These are phyloP conservation scores for Cordilura impudica DNA, from an alignment of 2,888 invertebrate species.

Conservation along the genomic window DNA sequence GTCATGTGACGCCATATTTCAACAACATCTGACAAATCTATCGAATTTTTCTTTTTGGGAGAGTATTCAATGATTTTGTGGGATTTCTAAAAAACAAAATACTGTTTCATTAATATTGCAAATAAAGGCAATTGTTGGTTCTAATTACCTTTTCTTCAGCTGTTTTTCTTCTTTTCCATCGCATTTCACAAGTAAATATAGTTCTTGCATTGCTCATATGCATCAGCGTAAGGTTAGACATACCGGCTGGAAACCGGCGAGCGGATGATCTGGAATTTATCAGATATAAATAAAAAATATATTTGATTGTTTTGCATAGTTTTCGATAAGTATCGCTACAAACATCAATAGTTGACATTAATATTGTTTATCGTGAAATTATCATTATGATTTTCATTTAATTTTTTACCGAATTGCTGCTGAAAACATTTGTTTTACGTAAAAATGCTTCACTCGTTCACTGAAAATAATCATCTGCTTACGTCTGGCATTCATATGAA, in stretches of 20 bases:
- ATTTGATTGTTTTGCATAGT: too few relatives aligned
- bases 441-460: too few relatives aligned
- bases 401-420: slow-evolving; percentile 40
- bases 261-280: slow-evolving; percentile 4
- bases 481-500: background rate
- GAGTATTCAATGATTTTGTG: slow-evolving; percentile 81
- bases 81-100: slow-evolving; percentile 76
- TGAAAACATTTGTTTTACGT: slow-evolving; percentile 56
- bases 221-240: slow-evolving; percentile 16
- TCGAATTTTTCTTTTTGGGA: slow-evolving; percentile 72
- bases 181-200: slow-evolving; percentile 69
- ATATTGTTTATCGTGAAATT: background rate
- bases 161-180: slow-evolving; percentile 81
- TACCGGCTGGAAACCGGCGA: slow-evolving; percentile 11
- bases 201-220: slow-evolving; percentile 65
- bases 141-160: slow-evolving; percentile 81
- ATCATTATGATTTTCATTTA: background rate
- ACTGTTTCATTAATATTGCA: background rate
- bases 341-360: background rate
- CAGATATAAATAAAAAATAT: background rate
- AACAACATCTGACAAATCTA: slow-evolving; percentile 77
- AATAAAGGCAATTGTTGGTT: background rate
- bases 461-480: background rate
- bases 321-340: background rate
- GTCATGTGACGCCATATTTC: slow-evolving; percentile 91